Evolutionary conservation across 35 echinoderm and acorn worm species (phyloP).

Genomic region (Acanthaster planci): DNA sequence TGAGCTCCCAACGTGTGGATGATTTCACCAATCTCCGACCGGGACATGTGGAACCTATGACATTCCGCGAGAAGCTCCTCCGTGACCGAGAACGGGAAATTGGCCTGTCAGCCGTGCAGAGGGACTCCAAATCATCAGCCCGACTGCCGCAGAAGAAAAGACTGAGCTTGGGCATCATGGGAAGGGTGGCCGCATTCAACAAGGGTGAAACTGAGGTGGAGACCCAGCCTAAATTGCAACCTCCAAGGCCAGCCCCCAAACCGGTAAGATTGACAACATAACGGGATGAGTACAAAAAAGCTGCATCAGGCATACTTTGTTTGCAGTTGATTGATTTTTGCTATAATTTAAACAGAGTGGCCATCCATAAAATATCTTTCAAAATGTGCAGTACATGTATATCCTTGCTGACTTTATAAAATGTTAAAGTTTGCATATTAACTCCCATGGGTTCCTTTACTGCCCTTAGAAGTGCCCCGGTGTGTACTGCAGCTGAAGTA

Average conservation of each 20-base stretch:
- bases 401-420: too few species aligned
- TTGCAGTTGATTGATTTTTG: too few species aligned
- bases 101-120: conserved; percentile 28
- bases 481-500: too few species aligned
- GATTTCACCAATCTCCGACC: not conserved
- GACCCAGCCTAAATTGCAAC: not conserved
- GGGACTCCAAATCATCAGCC: conserved; percentile 19
- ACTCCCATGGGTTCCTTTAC: too few species aligned
- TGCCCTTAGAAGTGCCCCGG: too few species aligned
- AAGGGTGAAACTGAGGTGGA: conserved; percentile 36
- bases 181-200: conserved; percentile 45
- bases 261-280: not conserved
- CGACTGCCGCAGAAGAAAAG: conserved; percentile 7
- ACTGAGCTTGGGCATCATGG: conserved; percentile 51
- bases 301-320: too few species aligned
- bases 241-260: not conserved
- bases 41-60: not conserved
- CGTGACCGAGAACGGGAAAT: conserved; percentile 45
- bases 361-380: too few species aligned
- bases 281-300: not conserved
- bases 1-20: not conserved
- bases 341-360: too few species aligned
- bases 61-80: conserved; percentile 56
- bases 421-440: too few species aligned
- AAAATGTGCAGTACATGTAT: too few species aligned